A percentile compares a stretch with the other conserved stretches of the same genome.
These are phyloP conservation scores for Euplexia lucipara DNA, from an alignment of 2,888 invertebrate genomes.

Conservation along the genomic window DNA sequence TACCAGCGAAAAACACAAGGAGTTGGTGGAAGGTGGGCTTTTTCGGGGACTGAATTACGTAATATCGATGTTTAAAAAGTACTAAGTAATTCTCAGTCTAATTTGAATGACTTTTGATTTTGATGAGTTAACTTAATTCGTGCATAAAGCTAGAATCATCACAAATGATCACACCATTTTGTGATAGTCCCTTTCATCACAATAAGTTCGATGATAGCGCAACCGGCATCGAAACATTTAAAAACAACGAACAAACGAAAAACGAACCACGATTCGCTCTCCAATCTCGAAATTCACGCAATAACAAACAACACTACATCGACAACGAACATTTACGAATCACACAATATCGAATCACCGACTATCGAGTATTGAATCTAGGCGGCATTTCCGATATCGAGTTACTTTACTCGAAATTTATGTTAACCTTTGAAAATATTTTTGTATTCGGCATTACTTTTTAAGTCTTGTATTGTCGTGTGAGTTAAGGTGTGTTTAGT, in stretches of 20 bases:
- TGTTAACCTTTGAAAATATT: conserved; percentile 17
- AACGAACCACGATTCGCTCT: conserved; percentile 12
- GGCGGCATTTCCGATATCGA: conserved; percentile 36
- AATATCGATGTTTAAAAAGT: no score
- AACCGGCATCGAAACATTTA: conserved; percentile 1
- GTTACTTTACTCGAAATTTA: conserved; percentile 35
- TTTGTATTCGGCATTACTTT: conserved; percentile 4
- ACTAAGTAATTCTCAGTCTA: no score
- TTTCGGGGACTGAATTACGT: no score
- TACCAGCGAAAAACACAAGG: no score
- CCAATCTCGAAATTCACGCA: conserved; percentile 31
- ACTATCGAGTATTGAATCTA: conserved; percentile 41
- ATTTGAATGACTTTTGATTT: no score
- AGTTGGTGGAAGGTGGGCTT: no score
- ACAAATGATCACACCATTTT: not conserved
- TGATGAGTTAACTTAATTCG: no score
- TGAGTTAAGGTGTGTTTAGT: no score
- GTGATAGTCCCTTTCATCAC: conserved; percentile 8
- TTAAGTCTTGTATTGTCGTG: not conserved
- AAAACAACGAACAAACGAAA: conserved; percentile 29
- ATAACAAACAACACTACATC: conserved; percentile 35
- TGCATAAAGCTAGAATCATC: not conserved
- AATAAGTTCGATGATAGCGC: conserved; percentile 10
- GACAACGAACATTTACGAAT: conserved; percentile 38
- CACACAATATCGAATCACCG: conserved; percentile 49